A percentile compares a stretch with the other conserved stretches of the same genome.
Conservation (phyloP, 2,888 invertebrate genomes). For the Plagodis pulveraria region DNA sequence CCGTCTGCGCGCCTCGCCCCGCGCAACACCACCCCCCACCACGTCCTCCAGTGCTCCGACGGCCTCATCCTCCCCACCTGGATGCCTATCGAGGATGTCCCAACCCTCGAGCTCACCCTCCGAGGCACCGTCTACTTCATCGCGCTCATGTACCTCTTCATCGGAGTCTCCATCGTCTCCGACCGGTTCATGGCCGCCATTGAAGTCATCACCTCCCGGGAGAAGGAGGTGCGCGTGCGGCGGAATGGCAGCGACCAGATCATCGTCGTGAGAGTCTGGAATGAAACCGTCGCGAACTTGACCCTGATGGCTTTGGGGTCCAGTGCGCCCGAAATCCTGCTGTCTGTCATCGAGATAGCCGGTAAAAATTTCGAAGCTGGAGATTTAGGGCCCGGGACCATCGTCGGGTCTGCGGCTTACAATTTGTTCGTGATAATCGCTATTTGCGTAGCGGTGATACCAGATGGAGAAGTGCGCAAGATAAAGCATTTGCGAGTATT, state of each 20-base stretch:
- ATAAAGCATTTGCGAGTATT: constrained; percentile 99
- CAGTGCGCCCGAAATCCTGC: constrained; percentile 98
- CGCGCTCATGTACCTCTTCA: constrained; percentile 96
- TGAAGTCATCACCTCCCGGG: constrained; percentile 99
- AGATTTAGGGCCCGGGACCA: constrained; percentile 98
- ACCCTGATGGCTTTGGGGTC: constrained; percentile 99
- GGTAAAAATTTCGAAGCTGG: constrained; percentile 98
- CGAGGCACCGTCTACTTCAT: constrained; percentile 97
- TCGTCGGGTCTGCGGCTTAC: constrained; percentile 99
- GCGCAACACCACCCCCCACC: constrained; percentile 69
- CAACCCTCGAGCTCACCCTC: constrained; percentile 90
- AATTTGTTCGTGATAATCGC: constrained; percentile 99
- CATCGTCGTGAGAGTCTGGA: constrained; percentile 98
- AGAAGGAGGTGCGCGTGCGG: constrained; percentile 96
- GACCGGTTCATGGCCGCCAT: constrained; percentile 99
- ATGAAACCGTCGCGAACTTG: constrained; percentile 99
- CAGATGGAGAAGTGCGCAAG: constrained; percentile 94
- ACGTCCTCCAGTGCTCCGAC: constrained; percentile 87
- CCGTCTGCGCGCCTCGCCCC: constrained; percentile 67
- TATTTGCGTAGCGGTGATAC: constrained; percentile 96
- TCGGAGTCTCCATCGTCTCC: constrained; percentile 99
- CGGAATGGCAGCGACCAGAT: constrained; percentile 95
- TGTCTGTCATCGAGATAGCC: constrained; percentile 99
- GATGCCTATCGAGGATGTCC: constrained; percentile 92
- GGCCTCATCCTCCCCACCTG: constrained; percentile 96